Percentiles rank a stretch among this genome's conserved stretches.
Evolutionary conservation across 2,113 vertebrate genomes (phyloP).

Genomic region (Labrus mixtus): DNA sequence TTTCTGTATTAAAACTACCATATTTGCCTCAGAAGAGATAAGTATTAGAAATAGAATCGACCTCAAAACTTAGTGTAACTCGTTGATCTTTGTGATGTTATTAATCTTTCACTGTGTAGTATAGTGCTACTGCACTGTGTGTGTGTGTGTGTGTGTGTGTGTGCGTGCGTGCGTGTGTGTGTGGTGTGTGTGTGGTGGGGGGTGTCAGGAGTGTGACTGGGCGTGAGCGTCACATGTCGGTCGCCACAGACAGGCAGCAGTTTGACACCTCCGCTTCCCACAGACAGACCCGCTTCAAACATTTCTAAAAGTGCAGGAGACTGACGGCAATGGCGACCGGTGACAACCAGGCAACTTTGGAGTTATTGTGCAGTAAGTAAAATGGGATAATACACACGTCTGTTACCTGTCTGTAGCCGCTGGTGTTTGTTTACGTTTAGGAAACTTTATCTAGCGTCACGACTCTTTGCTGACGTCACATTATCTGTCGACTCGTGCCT

Average conservation of each 20-base stretch:
- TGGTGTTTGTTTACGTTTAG: not conserved
- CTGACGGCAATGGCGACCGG: constrained; percentile 68
- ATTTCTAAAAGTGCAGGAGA: not conserved
- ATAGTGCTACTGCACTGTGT: not conserved
- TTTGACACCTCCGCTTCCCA: constrained; percentile 46
- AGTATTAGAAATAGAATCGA: too few relatives aligned
- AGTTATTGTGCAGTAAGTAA: constrained; percentile 80
- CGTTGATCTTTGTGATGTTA: not conserved
- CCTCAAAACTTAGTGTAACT: too few relatives aligned
- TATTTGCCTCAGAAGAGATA: too few relatives aligned
- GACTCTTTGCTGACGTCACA: not conserved
- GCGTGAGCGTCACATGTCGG: constrained; percentile 78
- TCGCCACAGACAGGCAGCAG: not conserved
- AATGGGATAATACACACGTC: fast-evolving
- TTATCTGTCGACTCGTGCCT: not conserved
- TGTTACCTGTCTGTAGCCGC: not conserved
- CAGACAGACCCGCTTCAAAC: not conserved
- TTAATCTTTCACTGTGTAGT: not conserved
- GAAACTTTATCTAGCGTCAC: too few relatives aligned
- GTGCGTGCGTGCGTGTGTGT: too few relatives aligned
- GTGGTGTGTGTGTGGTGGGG: too few relatives aligned
- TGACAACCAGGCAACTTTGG: constrained; percentile 57
- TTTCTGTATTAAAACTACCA: too few relatives aligned
- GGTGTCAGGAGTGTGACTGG: constrained; percentile 51
- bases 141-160: too few relatives aligned